A percentile compares a stretch with the other conserved stretches of the same genome.
Conservation (phyloP, 2,113 vertebrate species). For the Cottus gobio region DNA sequence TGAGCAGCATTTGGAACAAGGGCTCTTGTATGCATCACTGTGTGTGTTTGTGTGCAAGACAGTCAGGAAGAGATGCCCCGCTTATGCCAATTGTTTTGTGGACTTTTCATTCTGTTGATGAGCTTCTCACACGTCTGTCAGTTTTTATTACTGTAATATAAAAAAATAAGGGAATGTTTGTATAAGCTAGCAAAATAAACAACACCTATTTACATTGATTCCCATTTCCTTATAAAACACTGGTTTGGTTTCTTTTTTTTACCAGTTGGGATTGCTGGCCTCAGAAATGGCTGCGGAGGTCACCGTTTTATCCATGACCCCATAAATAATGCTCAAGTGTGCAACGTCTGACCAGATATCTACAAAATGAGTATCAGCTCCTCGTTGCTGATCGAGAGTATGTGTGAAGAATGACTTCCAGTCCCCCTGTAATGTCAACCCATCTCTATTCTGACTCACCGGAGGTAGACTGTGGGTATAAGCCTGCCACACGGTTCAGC, state of each 20-base stretch:
- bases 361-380: constrained; percentile 80
- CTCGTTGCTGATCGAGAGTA: constrained; percentile 76
- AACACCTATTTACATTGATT: background rate
- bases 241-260: background rate
- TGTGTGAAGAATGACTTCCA: constrained; percentile 66
- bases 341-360: constrained; percentile 73
- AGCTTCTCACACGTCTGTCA: background rate
- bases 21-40: constrained; percentile 54
- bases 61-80: background rate
- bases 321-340: constrained; percentile 60
- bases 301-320: constrained; percentile 48
- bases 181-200: background rate
- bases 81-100: background rate
- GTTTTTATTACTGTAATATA: background rate
- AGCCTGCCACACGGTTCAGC: background rate
- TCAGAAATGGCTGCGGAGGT: background rate
- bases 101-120: background rate
- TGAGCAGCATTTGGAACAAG: constrained; percentile 75
- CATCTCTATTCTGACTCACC: background rate
- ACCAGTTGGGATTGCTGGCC: background rate
- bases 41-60: background rate
- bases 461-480: background rate
- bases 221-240: background rate
- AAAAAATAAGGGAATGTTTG: background rate
- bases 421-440: constrained; percentile 58